These are phyloP conservation scores for Pammene fasciana DNA, from an alignment of 2,888 invertebrate genomes.

Conservation along the genomic window DNA sequence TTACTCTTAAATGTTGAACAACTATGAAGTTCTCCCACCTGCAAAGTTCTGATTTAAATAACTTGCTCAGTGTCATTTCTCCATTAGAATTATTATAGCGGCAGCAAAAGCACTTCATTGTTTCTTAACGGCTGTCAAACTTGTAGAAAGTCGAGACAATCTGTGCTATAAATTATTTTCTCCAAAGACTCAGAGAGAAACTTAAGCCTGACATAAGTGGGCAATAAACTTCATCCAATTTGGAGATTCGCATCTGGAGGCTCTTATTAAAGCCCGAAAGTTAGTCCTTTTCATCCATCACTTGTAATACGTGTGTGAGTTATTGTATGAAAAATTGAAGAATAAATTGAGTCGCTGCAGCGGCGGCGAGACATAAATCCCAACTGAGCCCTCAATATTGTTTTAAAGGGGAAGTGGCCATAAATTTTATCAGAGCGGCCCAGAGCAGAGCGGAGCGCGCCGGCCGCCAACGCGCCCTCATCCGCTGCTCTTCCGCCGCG, in stretches of 20 bases:
- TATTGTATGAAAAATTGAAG: constrained; percentile 84
- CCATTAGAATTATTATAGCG: constrained; percentile 24
- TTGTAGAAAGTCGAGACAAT: constrained; percentile 76
- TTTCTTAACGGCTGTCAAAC: constrained; percentile 70
- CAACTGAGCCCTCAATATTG: constrained; percentile 85
- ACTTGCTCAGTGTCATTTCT: constrained; percentile 24
- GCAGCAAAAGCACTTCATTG: constrained; percentile 52
- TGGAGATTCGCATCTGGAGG: constrained; percentile 84
- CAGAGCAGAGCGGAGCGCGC: constrained; percentile 58
- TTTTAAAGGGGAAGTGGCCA: constrained; percentile 84
- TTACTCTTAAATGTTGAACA: too few species aligned
- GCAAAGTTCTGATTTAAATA: constrained; percentile 7
- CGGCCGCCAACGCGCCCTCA: constrained; percentile 53
- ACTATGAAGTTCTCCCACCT: neutral
- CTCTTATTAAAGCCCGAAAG: constrained; percentile 84
- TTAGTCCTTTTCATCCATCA: constrained; percentile 84
- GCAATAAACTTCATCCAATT: constrained; percentile 84
- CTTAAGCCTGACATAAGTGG: constrained; percentile 84
- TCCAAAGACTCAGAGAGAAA: constrained; percentile 80
- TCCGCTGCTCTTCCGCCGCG: constrained; percentile 44
- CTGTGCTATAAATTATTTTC: constrained; percentile 81
- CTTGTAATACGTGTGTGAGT: constrained; percentile 84
- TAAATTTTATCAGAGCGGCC: constrained; percentile 83
- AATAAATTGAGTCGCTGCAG: constrained; percentile 84
- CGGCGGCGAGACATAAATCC: constrained; percentile 84